Evolutionary conservation across 2,797 vertebrate genomes (phyloP).

Genomic region (Cheirogaleus major): DNA sequence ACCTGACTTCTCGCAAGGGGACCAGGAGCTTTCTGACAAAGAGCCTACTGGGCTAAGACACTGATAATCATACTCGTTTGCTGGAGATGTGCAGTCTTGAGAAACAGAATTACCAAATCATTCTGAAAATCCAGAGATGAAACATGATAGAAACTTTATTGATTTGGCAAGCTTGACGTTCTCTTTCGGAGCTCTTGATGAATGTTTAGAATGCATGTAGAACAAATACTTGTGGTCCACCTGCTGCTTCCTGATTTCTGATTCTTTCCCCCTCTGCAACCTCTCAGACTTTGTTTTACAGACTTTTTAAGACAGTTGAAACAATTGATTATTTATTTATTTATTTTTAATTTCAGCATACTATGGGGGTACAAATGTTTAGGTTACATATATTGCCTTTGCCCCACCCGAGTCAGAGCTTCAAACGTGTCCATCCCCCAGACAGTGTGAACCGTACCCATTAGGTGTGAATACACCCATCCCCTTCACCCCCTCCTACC

Average conservation of each 20-base stretch:
- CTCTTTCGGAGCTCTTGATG: neutral
- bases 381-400: too few relatives aligned
- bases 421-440: too few relatives aligned
- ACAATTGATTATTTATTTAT: neutral
- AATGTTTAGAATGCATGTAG: neutral
- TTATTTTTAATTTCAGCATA: too few relatives aligned
- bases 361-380: too few relatives aligned
- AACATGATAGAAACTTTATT: neutral
- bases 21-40: neutral
- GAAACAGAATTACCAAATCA: conserved; percentile 47
- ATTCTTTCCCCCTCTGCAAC: neutral
- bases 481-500: too few relatives aligned
- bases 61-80: neutral
- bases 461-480: too few relatives aligned
- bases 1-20: neutral
- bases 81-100: neutral
- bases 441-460: rapidly evolving
- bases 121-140: conserved; percentile 32
- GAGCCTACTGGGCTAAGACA: neutral
- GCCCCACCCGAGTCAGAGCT: too few relatives aligned
- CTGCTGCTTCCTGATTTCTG: neutral
- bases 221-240: neutral
- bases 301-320: neutral
- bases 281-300: neutral
- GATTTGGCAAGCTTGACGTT: neutral